A percentile compares a stretch with the other conserved stretches of the same genome.
Evolutionary conservation across 2,888 invertebrate species (phyloP).

Genomic region (Stenurella melanura): DNA sequence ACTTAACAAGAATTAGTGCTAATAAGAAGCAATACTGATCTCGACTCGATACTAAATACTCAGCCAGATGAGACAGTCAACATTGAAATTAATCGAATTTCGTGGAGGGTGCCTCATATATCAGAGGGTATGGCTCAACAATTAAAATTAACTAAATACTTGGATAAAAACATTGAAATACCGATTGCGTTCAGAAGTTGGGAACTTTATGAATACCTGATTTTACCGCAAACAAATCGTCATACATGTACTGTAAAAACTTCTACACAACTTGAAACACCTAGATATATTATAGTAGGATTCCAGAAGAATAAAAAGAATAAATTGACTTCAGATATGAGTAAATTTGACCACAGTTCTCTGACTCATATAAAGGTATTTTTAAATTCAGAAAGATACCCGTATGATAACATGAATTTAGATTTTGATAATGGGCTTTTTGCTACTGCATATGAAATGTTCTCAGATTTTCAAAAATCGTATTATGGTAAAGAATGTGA

Average conservation of each 20-base stretch:
- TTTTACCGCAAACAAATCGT: conserved; percentile 40
- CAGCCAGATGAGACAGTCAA: conserved; percentile 26
- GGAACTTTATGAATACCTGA: conserved; percentile 17
- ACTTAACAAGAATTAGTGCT: conserved; percentile 69
- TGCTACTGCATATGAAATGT: conserved; percentile 60
- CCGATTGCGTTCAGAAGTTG: no score
- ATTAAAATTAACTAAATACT: conserved; percentile 7
- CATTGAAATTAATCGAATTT: conserved; percentile 11
- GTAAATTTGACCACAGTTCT: conserved; percentile 59
- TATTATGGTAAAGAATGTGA: no score
- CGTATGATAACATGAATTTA: conserved; percentile 66
- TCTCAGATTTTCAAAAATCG: conserved; percentile 51
- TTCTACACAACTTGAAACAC: conserved; percentile 56
- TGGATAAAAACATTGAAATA: no score
- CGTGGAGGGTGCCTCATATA: conserved; percentile 28
- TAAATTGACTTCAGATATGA: conserved; percentile 55
- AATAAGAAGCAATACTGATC: conserved; percentile 58
- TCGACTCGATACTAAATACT: conserved; percentile 51
- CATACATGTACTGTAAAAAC: conserved; percentile 65
- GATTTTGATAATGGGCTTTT: conserved; percentile 59
- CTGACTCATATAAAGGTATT: conserved; percentile 66
- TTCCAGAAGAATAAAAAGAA: conserved; percentile 68
- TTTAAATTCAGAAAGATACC: conserved; percentile 66
- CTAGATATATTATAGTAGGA: conserved; percentile 67
- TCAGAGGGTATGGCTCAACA: background rate